Conservation (phyloP, 2,797 vertebrate species). For the Zalophus californianus region DNA sequence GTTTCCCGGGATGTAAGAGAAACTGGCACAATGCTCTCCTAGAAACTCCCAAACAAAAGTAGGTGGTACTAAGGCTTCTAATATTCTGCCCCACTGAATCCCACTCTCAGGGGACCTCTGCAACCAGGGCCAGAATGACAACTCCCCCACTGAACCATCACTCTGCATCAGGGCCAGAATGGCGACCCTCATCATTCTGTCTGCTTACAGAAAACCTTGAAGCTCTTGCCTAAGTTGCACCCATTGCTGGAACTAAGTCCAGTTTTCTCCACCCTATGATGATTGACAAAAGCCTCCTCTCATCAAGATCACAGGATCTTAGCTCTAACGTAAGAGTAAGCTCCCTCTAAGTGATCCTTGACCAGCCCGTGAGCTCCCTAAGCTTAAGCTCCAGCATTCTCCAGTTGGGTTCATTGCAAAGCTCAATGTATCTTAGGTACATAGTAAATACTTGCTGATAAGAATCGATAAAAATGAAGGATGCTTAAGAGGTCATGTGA, state of each 20-base stretch:
- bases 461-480: neutral
- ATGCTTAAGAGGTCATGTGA: neutral
- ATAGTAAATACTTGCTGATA: neutral
- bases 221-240: neutral
- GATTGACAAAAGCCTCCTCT: neutral
- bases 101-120: too few relatives aligned
- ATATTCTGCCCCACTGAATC: neutral
- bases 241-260: neutral
- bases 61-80: neutral
- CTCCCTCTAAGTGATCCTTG: neutral
- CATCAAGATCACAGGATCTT: neutral
- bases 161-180: neutral
- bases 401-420: neutral
- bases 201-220: neutral
- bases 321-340: neutral
- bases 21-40: conserved; percentile 51
- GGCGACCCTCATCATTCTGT: neutral
- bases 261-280: neutral
- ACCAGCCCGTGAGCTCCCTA: neutral
- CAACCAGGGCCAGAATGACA: neutral
- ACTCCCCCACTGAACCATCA: neutral
- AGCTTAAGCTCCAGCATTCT: neutral
- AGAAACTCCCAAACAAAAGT: conserved; percentile 53
- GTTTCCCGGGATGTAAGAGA: conserved; percentile 65
- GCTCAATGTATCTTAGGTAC: neutral